Evolutionary conservation across 2,888 invertebrate genomes (phyloP), one percentile per base, ranked within the genome.

Genomic region (Coenonympha arcania): DNA sequence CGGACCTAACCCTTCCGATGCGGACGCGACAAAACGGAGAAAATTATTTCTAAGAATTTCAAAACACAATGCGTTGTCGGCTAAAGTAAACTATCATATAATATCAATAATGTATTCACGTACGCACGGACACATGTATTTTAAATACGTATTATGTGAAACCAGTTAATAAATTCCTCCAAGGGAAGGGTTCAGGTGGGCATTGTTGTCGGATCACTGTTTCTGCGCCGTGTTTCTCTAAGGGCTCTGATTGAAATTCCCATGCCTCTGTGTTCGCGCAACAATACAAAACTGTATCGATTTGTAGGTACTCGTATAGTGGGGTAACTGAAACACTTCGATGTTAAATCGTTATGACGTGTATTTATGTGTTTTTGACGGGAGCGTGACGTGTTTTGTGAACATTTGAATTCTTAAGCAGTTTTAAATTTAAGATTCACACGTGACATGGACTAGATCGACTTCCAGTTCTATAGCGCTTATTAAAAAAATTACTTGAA

Each of bases 61-160:
- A 9, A 39, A 37, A 66, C 61, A 75, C 76, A 76, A 73, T 72
- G 65, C 63, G 9, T 63, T 34, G 34, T 18, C 37, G 53, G 62
- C 72, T 71, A 80, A 85, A 85, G 81, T 85, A 85, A 84, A 85
- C 84, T 84, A 83, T 84, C 84, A 82, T 84, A 83, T 79, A 85
- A 85, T 85, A 84, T 84, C 85, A 84, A 85, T 84, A 84, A 81
- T 84, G 79, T 73, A 80, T 81, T 76, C 76, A 73, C 64, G 68
- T 64, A 72, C 66, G 69, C 65, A 73, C 77, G 74, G 78, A 85
- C 84, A 85, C 80, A 84, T 85, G 84, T 86, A 83, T 84, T 84
- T 84, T 83, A 85, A 85, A 84, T 77, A 79, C 75, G 73, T 79
- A 84, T 85, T 86, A 83, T 86, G 72, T 60, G 69, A 68, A 84